These are phyloP conservation scores for Rhynchomys soricoides DNA, from an alignment of 2,113 vertebrate genomes.

Conservation along the genomic window DNA sequence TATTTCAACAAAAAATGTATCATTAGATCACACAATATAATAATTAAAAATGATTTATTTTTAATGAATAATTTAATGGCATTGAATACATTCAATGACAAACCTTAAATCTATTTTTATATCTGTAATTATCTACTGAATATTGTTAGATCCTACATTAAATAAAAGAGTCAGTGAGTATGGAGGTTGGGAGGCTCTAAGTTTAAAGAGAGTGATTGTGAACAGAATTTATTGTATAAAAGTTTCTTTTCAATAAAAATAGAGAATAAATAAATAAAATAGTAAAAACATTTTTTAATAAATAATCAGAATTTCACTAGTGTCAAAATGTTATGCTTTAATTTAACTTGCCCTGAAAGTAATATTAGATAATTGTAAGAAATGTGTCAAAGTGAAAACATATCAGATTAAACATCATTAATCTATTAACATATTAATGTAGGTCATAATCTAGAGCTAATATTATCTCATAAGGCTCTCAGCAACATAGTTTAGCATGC, in stretches of 20 bases:
- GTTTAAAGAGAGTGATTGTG: neutral
- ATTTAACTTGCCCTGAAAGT: neutral
- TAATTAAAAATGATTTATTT: neutral
- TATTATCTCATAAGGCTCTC: neutral
- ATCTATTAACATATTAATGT: too few relatives aligned
- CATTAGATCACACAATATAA: neutral
- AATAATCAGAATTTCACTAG: neutral
- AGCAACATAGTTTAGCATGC: neutral
- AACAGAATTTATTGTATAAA: neutral
- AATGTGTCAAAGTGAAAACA: too few relatives aligned
- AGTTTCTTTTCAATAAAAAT: neutral
- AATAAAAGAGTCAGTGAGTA: neutral
- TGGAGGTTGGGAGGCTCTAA: too few relatives aligned
- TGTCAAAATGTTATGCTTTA: neutral
- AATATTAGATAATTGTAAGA: too few relatives aligned
- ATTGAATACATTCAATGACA: neutral
- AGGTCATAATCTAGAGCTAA: neutral
- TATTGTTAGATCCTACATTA: neutral
- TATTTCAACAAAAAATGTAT: too few relatives aligned
- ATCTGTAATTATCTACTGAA: neutral
- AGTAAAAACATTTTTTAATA: neutral
- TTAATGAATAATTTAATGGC: neutral
- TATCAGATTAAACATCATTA: too few relatives aligned
- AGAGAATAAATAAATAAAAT: neutral
- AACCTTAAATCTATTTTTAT: neutral